Evolutionary conservation across 2,888 invertebrate genomes (phyloP).

Genomic region (Dryadula phaetusa): DNA sequence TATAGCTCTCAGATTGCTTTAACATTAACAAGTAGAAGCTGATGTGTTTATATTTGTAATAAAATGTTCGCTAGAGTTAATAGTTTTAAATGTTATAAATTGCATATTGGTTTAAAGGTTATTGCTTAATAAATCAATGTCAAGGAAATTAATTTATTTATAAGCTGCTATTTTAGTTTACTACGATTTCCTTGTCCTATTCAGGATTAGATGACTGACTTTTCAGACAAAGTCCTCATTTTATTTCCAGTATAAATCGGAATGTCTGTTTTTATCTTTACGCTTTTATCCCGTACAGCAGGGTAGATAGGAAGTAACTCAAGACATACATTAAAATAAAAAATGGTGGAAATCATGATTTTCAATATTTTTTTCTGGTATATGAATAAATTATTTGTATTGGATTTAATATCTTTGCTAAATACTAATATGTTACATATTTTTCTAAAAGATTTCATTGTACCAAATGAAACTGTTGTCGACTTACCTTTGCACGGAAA

Average conservation of each 20-base stretch:
- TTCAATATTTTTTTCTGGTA: too few relatives aligned
- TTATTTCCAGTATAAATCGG: neutral
- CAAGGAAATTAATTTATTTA: neutral
- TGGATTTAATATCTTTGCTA: too few relatives aligned
- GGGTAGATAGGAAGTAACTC: too few relatives aligned
- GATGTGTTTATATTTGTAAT: slow-evolving; percentile 1
- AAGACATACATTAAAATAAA: too few relatives aligned
- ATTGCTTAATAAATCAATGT: neutral
- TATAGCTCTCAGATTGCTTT: neutral
- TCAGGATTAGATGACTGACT: neutral
- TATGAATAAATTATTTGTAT: too few relatives aligned
- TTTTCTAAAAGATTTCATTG: too few relatives aligned
- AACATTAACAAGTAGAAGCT: slow-evolving; percentile 8
- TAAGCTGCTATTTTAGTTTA: neutral
- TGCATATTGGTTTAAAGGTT: neutral
- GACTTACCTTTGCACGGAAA: too few relatives aligned
- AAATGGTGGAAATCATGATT: too few relatives aligned
- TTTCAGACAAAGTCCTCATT: neutral
- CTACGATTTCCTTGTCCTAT: neutral
- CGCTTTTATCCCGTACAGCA: too few relatives aligned
- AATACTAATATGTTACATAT: too few relatives aligned
- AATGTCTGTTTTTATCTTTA: neutral
- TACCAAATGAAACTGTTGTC: too few relatives aligned
- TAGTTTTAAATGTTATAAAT: slow-evolving; percentile 11
- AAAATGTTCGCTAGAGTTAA: slow-evolving; percentile 3